Percentiles rank a stretch among this genome's conserved stretches.
These are phyloP conservation scores for Drepana falcataria DNA, from an alignment of 2,888 invertebrate genomes.

Conservation along the genomic window DNA sequence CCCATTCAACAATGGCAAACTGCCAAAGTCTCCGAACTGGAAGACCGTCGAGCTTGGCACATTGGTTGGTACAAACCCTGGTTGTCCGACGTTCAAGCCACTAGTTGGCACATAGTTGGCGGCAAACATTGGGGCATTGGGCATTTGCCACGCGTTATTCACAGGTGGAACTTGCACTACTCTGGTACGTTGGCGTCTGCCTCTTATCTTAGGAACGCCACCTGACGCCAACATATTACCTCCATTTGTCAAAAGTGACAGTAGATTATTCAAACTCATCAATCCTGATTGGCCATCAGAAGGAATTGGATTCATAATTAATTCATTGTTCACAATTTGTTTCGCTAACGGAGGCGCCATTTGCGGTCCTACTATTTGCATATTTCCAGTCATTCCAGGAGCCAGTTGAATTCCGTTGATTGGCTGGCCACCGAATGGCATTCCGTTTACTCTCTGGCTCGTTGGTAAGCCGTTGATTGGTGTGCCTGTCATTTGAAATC, in stretches of 20 bases:
- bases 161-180: not conserved
- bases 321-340: not conserved
- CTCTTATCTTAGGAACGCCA: not conserved
- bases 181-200: not conserved
- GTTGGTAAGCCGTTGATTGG: not conserved
- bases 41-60: conserved; percentile 12
- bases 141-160: not conserved
- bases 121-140: not conserved
- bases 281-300: too few species aligned
- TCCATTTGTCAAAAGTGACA: not conserved
- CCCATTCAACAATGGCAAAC: conserved; percentile 35
- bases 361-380: not conserved
- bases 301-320: not conserved
- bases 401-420: too few species aligned
- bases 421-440: too few species aligned
- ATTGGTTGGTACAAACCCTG: not conserved
- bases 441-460: too few species aligned
- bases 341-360: not conserved
- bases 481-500: not conserved
- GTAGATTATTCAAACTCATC: not conserved
- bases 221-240: not conserved
- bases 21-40: conserved; percentile 25
- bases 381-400: not conserved
- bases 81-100: not conserved
- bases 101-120: not conserved